These are phyloP conservation scores for Homarus gammarus DNA, from an alignment of 2,888 invertebrate species.

Conservation along the genomic window DNA sequence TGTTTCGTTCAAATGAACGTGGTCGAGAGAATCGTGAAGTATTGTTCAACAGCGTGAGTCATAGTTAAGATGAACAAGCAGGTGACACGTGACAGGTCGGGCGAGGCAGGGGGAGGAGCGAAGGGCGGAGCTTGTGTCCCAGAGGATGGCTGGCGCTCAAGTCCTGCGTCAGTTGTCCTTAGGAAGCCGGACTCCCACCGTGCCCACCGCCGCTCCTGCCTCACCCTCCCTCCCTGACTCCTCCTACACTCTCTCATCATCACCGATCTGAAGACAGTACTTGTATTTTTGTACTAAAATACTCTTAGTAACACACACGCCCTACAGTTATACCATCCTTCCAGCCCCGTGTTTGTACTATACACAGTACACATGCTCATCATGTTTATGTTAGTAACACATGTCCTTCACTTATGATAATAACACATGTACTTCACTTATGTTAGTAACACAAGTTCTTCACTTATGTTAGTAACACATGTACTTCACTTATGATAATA, in stretches of 20 bases:
- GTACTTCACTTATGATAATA: no score
- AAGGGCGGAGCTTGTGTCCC: not conserved
- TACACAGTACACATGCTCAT: no score
- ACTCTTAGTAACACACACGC: no score
- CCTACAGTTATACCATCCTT: no score
- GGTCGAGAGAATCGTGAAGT: not conserved
- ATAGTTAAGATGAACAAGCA: not conserved
- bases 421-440: no score
- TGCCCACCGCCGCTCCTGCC: not conserved
- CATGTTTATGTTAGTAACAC: no score
- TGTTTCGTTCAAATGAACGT: not conserved
- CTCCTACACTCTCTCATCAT: not conserved
- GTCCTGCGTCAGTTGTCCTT: not conserved
- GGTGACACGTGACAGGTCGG: constrained; percentile 10
- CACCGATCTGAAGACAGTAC: no score
- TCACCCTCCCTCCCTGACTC: not conserved
- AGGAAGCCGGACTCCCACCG: not conserved
- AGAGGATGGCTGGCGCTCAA: not conserved
- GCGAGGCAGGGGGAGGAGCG: not conserved
- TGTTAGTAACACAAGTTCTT: no score
- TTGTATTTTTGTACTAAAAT: no score
- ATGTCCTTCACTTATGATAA: no score
- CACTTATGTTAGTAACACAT: no score
- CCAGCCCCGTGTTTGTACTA: no score
- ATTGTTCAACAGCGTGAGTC: not conserved